phyloP scores from a whole-genome alignment of 1,140 invertebrate genomes.

The Zaprionus camerounensis region DNA sequence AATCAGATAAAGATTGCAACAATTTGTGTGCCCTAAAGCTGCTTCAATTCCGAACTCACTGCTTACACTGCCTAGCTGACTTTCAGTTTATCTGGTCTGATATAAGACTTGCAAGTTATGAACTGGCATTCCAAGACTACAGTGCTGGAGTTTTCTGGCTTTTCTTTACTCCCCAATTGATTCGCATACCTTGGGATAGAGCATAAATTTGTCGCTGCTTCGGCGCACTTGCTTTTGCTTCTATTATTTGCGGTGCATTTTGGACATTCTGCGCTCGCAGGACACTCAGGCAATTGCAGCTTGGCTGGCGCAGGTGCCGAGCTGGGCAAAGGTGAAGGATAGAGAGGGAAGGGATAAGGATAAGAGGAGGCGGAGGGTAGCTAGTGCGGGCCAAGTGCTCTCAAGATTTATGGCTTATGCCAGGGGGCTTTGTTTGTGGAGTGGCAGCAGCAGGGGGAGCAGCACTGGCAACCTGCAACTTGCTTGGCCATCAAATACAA shows the following conservation, averaged over 20 bases:
- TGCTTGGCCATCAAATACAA: slow-evolving; percentile 73
- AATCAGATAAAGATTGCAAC: no score
- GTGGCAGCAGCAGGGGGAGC: slow-evolving; percentile 14
- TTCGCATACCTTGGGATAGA: slow-evolving; percentile 48
- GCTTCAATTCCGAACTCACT: neutral
- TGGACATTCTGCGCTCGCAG: slow-evolving; percentile 68
- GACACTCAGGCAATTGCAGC: slow-evolving; percentile 75
- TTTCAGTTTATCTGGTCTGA: neutral
- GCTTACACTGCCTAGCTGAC: neutral
- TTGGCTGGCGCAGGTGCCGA: slow-evolving; percentile 17
- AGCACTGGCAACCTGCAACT: neutral
- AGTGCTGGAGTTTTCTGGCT: neutral
- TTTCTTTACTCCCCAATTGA: neutral
- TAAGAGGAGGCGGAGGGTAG: slow-evolving; percentile 6
- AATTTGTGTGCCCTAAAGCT: neutral
- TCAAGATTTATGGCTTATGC: slow-evolving; percentile 75
- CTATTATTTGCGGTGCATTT: slow-evolving; percentile 72
- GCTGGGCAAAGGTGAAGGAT: neutral
- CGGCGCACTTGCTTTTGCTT: slow-evolving; percentile 38
- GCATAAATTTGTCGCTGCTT: slow-evolving; percentile 54
- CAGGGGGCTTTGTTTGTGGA: slow-evolving; percentile 30
- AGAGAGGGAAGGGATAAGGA: neutral
- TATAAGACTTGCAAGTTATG: neutral
- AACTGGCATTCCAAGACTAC: neutral
- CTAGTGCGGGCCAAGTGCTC: slow-evolving; percentile 56